These are phyloP conservation scores for Condylostylus longicornis DNA, from an alignment of 1,140 invertebrate species.

Conservation along the genomic window DNA sequence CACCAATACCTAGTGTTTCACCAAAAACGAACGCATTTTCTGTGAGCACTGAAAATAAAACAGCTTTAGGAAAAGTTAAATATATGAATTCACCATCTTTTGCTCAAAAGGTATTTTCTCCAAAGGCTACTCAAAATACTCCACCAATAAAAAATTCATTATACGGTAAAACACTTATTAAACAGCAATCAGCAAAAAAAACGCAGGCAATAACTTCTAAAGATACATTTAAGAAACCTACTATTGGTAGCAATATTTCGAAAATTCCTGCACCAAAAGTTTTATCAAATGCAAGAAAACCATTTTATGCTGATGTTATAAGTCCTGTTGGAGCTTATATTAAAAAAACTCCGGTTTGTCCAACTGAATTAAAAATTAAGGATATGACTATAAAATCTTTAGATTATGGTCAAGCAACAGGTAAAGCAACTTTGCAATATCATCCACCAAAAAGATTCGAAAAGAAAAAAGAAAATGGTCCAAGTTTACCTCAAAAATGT, in stretches of 20 bases:
- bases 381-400: no score
- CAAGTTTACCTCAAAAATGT: slow-evolving; percentile 23
- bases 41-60: no score
- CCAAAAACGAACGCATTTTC: no score
- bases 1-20: no score
- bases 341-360: slow-evolving; percentile 27
- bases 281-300: slow-evolving; percentile 9
- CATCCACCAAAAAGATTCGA: background rate
- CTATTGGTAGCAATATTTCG: slow-evolving; percentile 9
- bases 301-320: slow-evolving; percentile 25
- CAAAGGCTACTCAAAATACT: slow-evolving; percentile 2
- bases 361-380: no score
- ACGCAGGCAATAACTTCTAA: slow-evolving; percentile 4
- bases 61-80: no score
- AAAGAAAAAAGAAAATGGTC: slow-evolving; percentile 1
- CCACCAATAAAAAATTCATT: slow-evolving; percentile 1
- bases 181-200: slow-evolving; percentile 5
- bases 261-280: slow-evolving; percentile 3
- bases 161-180: slow-evolving; percentile 2
- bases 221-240: slow-evolving; percentile 15
- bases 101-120: no score
- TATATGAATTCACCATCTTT: no score
- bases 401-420: background rate
- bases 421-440: slow-evolving; percentile 1
- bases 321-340: slow-evolving; percentile 32